Conservation (phyloP, 2,797 vertebrate species). For the Tolypeutes matacus region DNA sequence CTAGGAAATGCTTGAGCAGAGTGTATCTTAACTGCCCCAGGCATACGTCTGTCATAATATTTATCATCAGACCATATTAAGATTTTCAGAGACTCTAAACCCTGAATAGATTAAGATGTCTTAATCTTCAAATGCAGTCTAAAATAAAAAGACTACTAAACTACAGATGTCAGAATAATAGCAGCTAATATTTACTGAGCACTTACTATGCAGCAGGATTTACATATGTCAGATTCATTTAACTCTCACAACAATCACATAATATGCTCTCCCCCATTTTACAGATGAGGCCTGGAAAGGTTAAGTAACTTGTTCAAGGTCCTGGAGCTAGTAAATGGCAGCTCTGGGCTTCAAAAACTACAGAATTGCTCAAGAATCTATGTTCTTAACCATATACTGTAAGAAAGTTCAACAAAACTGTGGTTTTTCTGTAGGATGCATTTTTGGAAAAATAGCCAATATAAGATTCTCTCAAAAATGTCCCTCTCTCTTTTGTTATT, state of each 20-base stretch:
- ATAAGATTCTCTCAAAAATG: background rate
- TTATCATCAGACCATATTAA: background rate
- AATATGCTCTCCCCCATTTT: background rate
- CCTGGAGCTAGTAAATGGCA: background rate
- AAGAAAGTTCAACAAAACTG: slow-evolving; percentile 41
- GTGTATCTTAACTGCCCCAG: background rate
- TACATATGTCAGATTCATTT: slow-evolving; percentile 19
- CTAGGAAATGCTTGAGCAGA: background rate
- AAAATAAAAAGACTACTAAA: slow-evolving; percentile 49
- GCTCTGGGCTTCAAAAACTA: background rate
- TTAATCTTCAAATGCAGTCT: background rate
- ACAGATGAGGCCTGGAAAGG: background rate
- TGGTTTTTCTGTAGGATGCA: background rate
- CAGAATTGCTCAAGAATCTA: background rate
- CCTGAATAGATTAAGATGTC: background rate
- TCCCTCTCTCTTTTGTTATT: background rate
- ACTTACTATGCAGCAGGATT: background rate
- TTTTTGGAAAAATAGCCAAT: slow-evolving; percentile 23
- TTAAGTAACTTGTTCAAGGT: background rate
- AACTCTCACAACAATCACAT: background rate
- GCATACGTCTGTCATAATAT: background rate
- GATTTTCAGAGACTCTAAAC: background rate
- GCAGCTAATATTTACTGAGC: background rate
- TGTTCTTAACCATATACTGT: background rate
- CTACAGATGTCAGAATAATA: background rate